phyloP scores from a whole-genome alignment of 2,888 invertebrate species.

The Rhorus exstirpatorius region DNA sequence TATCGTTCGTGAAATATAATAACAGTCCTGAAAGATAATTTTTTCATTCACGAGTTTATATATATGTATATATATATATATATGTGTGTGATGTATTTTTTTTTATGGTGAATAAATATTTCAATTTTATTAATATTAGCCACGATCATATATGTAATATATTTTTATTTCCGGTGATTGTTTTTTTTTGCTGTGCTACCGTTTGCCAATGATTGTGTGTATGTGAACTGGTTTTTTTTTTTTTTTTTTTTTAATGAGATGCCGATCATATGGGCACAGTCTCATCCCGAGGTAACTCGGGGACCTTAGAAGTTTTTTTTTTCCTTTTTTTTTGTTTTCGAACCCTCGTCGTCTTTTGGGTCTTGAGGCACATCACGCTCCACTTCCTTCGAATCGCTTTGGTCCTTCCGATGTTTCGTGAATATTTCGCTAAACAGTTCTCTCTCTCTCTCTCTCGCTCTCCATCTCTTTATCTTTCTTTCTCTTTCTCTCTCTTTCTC shows the following conservation, averaged over 20 bases:
- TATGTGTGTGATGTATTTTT: background rate
- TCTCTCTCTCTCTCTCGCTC: slow-evolving; percentile 28
- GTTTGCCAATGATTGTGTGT: slow-evolving; percentile 67
- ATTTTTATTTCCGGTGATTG: slow-evolving; percentile 54
- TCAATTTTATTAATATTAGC: background rate
- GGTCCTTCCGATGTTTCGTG: slow-evolving; percentile 29
- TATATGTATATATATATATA: too few relatives aligned
- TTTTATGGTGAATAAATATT: background rate
- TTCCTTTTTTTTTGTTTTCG: slow-evolving; percentile 61
- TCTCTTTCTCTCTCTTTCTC: slow-evolving; percentile 49
- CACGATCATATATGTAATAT: background rate
- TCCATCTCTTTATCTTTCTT: slow-evolving; percentile 19
- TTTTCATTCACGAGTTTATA: too few relatives aligned
- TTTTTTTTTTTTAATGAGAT: slow-evolving; percentile 78
- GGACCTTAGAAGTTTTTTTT: slow-evolving; percentile 29
- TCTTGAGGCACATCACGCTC: slow-evolving; percentile 41
- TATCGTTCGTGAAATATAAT: too few relatives aligned
- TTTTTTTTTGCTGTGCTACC: background rate
- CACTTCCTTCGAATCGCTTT: slow-evolving; percentile 41
- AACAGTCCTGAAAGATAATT: too few relatives aligned
- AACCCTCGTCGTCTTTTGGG: slow-evolving; percentile 38
- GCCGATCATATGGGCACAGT: slow-evolving; percentile 81
- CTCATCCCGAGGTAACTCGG: slow-evolving; percentile 66
- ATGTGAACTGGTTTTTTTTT: slow-evolving; percentile 71
- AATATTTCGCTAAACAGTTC: slow-evolving; percentile 46